Base-by-base conservation (phyloP, 2,113 vertebrate species). In the Lepidothrix coronata region DNA sequence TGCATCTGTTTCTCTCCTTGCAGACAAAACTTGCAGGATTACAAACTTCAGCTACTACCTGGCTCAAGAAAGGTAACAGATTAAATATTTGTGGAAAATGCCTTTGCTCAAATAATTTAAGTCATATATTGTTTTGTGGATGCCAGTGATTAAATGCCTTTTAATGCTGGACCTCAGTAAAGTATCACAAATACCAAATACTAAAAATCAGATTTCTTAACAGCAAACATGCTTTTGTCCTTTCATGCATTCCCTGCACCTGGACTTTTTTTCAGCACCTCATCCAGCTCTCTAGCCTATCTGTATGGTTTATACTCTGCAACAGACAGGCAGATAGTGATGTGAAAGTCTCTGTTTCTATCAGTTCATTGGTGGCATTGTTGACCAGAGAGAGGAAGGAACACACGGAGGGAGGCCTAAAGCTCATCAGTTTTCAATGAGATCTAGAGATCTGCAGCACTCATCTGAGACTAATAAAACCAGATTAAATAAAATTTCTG, bases 121-220 rank as follows among this genome's bases (percentile, higher is more conserved):
- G 43, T 85, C 87, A 22, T 37, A 46, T 57, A 76, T 44, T 92
- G 82, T 73, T 85, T 81, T 89, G 95, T 67, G 95, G 93, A 89
- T 49, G 89, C 82, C 63, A 72, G 92, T 8, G 43, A 49, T 28
- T 66, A 93, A 90, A 94, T 31, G 68, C n/a, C 35, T 82, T 77
- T 95, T 93, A 91, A 77, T 80, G 68, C 70, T 39, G 41, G 96
- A 90, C 67, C 78, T 41, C 18, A 39, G 39, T 39, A 6, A 80
- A 95, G 39, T 37, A 52, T 52, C 74, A 72, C 48, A 94, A 95
- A 79, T 23, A 35, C 46, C 15, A 39, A 91, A 66, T 25, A 68
- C 39, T 72, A 90, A 96, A 97, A 96, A 93, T 80, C 68, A 72
- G 61, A 57, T 95, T 93, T 91, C 96, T 94, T 79, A 91, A 67